Evolutionary conservation across 2,113 vertebrate species (phyloP).

Genomic region (Caranx melampygus): DNA sequence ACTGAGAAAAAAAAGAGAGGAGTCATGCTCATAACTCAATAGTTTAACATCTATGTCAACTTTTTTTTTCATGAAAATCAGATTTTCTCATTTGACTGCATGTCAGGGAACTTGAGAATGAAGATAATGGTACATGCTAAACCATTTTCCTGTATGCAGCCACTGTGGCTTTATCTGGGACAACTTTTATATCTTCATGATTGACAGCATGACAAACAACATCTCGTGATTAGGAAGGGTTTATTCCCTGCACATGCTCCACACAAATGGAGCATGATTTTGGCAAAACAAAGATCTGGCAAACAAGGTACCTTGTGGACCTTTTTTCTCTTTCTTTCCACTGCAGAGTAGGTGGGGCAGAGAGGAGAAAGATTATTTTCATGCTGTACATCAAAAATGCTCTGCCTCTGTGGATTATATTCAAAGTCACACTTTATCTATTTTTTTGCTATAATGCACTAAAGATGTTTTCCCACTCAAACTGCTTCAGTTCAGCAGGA

Average conservation of each 20-base stretch:
- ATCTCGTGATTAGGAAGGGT: slow-evolving; percentile 31
- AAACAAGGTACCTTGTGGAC: slow-evolving; percentile 46
- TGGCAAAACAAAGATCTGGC: slow-evolving; percentile 45
- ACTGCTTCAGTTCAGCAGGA: not conserved
- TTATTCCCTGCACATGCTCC: slow-evolving; percentile 39
- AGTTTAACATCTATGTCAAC: slow-evolving; percentile 29
- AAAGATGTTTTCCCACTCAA: not conserved
- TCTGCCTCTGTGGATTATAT: slow-evolving; percentile 19
- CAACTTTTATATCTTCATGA: slow-evolving; percentile 32
- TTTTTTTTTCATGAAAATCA: slow-evolving; percentile 13
- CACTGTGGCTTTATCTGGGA: slow-evolving; percentile 13
- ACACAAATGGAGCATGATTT: slow-evolving; percentile 41
- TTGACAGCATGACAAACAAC: slow-evolving; percentile 43
- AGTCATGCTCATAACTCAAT: slow-evolving; percentile 1
- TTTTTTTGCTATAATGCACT: not conserved
- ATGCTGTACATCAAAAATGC: slow-evolving; percentile 22
- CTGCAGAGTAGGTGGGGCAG: slow-evolving; percentile 6
- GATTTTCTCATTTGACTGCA: slow-evolving; percentile 7
- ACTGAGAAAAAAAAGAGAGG: not conserved
- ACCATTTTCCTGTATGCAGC: slow-evolving; percentile 12
- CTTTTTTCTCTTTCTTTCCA: not conserved
- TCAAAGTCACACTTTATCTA: not conserved
- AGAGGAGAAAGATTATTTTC: slow-evolving; percentile 23
- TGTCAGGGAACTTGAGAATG: slow-evolving; percentile 24
- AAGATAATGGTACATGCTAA: slow-evolving; percentile 28